Percentiles rank a stretch among this genome's conserved stretches.
These are phyloP conservation scores for Zelostemma sp. DNA, from an alignment of 1,140 invertebrate species.

Conservation along the genomic window DNA sequence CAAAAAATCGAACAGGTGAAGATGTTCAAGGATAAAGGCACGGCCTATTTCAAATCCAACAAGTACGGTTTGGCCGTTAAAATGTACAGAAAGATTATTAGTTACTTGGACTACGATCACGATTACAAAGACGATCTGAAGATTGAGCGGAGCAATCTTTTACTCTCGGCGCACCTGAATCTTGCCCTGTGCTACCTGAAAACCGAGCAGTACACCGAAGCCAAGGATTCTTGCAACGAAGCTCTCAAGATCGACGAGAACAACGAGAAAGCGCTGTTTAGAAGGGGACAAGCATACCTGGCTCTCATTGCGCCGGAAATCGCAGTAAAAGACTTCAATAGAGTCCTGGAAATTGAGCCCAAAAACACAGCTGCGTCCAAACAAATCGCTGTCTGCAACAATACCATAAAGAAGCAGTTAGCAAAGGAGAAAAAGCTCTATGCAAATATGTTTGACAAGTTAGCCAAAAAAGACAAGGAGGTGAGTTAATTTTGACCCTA, in stretches of 20 bases:
- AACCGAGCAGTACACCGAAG: conserved; percentile 79
- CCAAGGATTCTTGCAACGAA: conserved; percentile 78
- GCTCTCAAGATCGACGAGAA: conserved; percentile 81
- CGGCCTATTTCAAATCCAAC: conserved; percentile 87
- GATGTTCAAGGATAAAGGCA: conserved; percentile 91
- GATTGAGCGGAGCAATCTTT: conserved; percentile 73
- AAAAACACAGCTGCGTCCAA: conserved; percentile 87
- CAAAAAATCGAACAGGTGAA: conserved; percentile 88
- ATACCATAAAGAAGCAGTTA: conserved; percentile 81
- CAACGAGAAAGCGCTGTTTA: conserved; percentile 92
- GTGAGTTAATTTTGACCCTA: conserved; percentile 62
- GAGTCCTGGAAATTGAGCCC: conserved; percentile 80
- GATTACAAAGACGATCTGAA: conserved; percentile 53
- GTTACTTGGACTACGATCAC: conserved; percentile 71
- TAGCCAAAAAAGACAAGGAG: conserved; percentile 84
- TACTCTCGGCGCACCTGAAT: conserved; percentile 85
- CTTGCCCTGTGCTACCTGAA: conserved; percentile 90
- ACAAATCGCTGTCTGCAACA: conserved; percentile 80
- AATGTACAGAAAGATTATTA: conserved; percentile 84
- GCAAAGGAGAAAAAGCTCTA: conserved; percentile 91
- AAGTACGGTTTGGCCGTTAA: conserved; percentile 87
- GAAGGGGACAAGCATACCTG: conserved; percentile 86
- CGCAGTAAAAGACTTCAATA: conserved; percentile 85
- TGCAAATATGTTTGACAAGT: conserved; percentile 95
- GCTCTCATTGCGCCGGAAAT: conserved; percentile 82